Evolutionary conservation across 2,888 invertebrate genomes (phyloP).

Genomic region (Agrilus biguttatus): DNA sequence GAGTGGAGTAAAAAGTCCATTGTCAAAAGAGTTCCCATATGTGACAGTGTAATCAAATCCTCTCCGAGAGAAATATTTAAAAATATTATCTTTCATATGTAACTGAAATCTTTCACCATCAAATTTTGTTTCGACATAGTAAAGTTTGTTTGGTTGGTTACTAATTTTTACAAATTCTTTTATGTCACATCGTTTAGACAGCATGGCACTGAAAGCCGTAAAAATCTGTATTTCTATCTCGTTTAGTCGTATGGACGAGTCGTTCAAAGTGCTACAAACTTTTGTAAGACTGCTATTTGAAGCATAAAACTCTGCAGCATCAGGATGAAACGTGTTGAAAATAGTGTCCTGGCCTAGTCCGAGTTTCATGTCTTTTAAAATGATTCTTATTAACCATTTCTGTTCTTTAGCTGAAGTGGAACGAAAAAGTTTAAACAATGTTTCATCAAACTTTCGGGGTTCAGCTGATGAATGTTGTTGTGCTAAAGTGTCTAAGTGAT

Average conservation of each 20-base stretch:
- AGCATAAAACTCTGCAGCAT: conserved; percentile 63
- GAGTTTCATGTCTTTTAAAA: conserved; percentile 72
- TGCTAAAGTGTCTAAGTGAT: conserved; percentile 60
- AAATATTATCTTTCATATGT: conserved; percentile 60
- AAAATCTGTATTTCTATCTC: conserved; percentile 59
- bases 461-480: conserved; percentile 46
- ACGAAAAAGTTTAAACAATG: conserved; percentile 50
- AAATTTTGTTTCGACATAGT: conserved; percentile 71
- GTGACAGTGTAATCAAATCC: conserved; percentile 54
- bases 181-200: conserved; percentile 60
- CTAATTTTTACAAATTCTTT: conserved; percentile 42
- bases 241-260: conserved; percentile 44
- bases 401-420: conserved; percentile 59
- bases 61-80: conserved; percentile 74
- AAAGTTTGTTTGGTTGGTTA: conserved; percentile 35
- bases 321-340: conserved; percentile 59
- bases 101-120: conserved; percentile 91
- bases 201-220: conserved; percentile 75
- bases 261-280: conserved; percentile 49
- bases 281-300: conserved; percentile 46
- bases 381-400: conserved; percentile 81
- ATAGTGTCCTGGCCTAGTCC: conserved; percentile 59
- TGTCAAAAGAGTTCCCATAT: conserved; percentile 44
- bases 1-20: conserved; percentile 57
- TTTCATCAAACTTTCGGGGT: conserved; percentile 44